A percentile compares a stretch with the other conserved stretches of the same genome.
Evolutionary conservation across 2,888 invertebrate species (phyloP).

Genomic region (Melanchra persicariae): DNA sequence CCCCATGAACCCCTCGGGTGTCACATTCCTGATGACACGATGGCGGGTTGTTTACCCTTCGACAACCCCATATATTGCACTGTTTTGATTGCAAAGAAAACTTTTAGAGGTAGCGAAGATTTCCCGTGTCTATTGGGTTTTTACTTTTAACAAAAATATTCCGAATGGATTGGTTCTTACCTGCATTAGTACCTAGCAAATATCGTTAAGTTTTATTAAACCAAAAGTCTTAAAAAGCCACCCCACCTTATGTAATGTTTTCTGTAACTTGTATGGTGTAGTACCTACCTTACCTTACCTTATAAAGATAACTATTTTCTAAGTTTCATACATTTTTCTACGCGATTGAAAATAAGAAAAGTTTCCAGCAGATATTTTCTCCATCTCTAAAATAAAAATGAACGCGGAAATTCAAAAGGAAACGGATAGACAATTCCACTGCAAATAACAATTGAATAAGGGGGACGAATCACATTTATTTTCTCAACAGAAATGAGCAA

Average conservation of each 20-base stretch:
- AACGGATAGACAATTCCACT: conserved; percentile 24
- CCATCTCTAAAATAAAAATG: conserved; percentile 1
- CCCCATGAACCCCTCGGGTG: conserved; percentile 7
- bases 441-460: conserved; percentile 19
- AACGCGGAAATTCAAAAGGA: conserved; percentile 21
- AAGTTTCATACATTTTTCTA: neutral
- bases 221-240: too few relatives aligned
- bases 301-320: too few relatives aligned
- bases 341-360: conserved; percentile 1
- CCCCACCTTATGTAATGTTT: too few relatives aligned
- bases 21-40: conserved; percentile 18
- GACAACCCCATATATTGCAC: neutral
- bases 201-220: neutral
- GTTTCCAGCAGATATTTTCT: neutral
- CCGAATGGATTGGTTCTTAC: too few relatives aligned
- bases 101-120: neutral
- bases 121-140: neutral
- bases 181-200: neutral
- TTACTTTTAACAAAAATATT: neutral
- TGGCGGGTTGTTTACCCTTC: conserved; percentile 26
- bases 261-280: too few relatives aligned
- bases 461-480: conserved; percentile 28
- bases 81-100: conserved; percentile 7
- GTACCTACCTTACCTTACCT: too few relatives aligned
- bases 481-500: conserved; percentile 27